Evolutionary conservation across 2,888 invertebrate genomes (phyloP), one percentile per base, ranked within the genome.

Genomic region (Sericinus montela): DNA sequence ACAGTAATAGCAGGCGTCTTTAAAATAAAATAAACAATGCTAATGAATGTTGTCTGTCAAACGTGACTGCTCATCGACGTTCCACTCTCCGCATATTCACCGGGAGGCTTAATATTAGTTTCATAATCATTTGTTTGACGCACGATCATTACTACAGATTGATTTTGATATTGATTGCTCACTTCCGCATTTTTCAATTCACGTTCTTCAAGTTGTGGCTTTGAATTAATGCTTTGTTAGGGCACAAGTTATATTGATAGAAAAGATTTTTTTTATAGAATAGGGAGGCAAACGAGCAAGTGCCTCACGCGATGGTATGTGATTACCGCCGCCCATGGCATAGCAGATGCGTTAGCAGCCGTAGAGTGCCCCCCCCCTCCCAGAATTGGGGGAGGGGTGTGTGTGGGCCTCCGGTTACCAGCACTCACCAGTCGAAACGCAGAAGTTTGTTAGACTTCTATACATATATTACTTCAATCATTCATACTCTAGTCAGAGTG

Each of bases 151-250:
- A 80, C 60, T 53, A 66, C 62, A 59, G 67, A 81, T 80, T 70
- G 77, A 77, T 79, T 82, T 76, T 62, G 74, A 81, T 83, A 80
- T 79, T 81, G 81, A 84, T 76, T 79, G 77, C 72, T 77, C 67
- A 75, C 79, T 84, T 86, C 86, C 86, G 82, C 77, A 74, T 82
- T 69, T 66, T 63, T 61, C 57, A 58, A 64, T 72, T 69, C 64
- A 65, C 62, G 65, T 57, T 60, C 54, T 59, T 60, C 57, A 55
- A 56, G 43, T 56, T 60, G 63, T 59, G 62, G 60, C 52, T 63
- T 66, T 62, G 57, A 63, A 62, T 60, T 62, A 60, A 63, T 65
- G 54, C 56, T 65, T 65, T 58, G 69, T 67, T 57, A 65, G 61
- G 54, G 60, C 62, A 19, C 61, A 65, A 63, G 54, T 59, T 54